These are phyloP conservation scores for Whitmania pigra DNA, from an alignment of 1,140 invertebrate genomes.

Conservation along the genomic window DNA sequence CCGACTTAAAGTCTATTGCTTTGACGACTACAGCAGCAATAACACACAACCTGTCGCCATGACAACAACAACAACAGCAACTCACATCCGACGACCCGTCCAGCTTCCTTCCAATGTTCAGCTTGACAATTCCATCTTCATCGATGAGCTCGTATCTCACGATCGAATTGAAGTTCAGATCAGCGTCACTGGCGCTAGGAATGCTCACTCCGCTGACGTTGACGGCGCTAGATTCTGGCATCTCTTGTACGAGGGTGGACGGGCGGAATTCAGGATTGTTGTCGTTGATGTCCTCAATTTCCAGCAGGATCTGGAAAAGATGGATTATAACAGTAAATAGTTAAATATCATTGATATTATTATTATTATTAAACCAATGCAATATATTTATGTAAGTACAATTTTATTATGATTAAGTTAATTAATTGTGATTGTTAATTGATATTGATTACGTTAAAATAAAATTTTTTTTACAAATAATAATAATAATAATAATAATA, in stretches of 20 bases:
- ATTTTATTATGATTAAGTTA: no score
- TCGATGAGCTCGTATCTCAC: constrained; percentile 16
- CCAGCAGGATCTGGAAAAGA: background rate
- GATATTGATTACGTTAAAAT: no score
- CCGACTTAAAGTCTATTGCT: no score
- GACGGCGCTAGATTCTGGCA: constrained; percentile 19
- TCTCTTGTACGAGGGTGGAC: background rate
- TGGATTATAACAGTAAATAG: no score
- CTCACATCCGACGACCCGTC: constrained; percentile 16
- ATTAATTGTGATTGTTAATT: no score
- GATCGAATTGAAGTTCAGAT: constrained; percentile 7
- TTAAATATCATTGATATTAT: no score
- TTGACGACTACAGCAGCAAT: no score
- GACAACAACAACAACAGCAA: background rate
- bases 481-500: no score
- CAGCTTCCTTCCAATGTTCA: constrained; percentile 15
- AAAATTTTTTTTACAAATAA: no score
- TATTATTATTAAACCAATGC: no score
- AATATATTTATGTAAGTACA: no score
- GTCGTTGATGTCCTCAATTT: constrained; percentile 23
- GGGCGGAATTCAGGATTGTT: constrained; percentile 19
- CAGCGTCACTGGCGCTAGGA: constrained; percentile 19
- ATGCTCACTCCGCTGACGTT: constrained; percentile 2
- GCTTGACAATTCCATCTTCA: constrained; percentile 36
- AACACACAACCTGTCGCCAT: no score